Conservation (phyloP, 2,888 invertebrate species). For the Dugesia japonica region DNA sequence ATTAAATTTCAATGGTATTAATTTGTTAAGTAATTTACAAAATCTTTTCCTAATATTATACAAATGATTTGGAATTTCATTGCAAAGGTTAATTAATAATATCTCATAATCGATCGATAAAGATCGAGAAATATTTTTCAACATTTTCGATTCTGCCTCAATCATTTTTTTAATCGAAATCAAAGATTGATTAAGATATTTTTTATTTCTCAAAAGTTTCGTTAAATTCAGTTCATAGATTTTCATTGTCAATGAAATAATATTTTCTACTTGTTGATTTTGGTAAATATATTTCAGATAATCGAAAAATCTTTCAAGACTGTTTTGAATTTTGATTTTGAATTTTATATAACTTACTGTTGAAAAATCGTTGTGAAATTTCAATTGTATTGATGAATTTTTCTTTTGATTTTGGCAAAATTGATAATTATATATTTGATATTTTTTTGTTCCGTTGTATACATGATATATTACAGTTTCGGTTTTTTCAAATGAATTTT, state of each 20-base stretch:
- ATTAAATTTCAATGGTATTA: neutral
- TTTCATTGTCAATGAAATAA: neutral
- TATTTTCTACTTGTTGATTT: neutral
- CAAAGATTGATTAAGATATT: neutral
- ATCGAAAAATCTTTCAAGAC: neutral
- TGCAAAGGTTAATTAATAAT: neutral
- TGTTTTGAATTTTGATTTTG: slow-evolving; percentile 1
- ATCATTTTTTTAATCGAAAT: neutral
- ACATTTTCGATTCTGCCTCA: neutral
- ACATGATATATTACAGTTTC: neutral
- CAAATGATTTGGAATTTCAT: neutral
- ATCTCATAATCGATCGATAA: neutral
- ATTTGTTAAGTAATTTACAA: neutral
- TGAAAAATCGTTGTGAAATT: neutral
- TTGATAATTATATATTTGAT: neutral
- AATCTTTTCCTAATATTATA: neutral
- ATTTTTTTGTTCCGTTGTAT: neutral
- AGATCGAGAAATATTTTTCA: neutral
- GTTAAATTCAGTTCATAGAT: neutral
- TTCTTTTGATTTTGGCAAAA: neutral
- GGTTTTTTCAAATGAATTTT: neutral
- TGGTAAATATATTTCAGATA: neutral
- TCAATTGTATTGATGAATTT: neutral
- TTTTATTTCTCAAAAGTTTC: neutral
- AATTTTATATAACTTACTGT: neutral